These are phyloP conservation scores for Hyposoter didymator DNA, from an alignment of 2,888 invertebrate genomes.

Conservation along the genomic window DNA sequence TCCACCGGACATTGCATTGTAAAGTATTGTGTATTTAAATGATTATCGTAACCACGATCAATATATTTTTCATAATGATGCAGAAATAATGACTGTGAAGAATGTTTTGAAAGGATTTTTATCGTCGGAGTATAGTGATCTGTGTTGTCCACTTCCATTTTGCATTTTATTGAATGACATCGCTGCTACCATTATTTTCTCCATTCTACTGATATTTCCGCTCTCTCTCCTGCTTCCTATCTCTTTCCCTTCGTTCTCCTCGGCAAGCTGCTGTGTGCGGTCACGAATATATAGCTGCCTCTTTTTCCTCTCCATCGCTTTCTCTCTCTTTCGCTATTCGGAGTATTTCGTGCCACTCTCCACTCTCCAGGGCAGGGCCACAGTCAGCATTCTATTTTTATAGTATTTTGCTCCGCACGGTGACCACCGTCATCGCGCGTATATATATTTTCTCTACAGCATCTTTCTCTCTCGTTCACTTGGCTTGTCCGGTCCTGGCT, in stretches of 20 bases:
- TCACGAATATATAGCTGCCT: slow-evolving; percentile 48
- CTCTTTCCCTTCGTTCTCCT: slow-evolving; percentile 50
- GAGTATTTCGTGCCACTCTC: slow-evolving; percentile 65
- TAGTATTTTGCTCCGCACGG: slow-evolving; percentile 60
- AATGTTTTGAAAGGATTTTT: background rate
- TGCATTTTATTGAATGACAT: slow-evolving; percentile 38
- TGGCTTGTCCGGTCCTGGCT: slow-evolving; percentile 47
- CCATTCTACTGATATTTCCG: slow-evolving; percentile 60
- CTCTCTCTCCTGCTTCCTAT: slow-evolving; percentile 57
- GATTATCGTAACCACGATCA: slow-evolving; percentile 13
- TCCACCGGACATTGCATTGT: background rate
- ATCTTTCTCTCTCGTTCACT: slow-evolving; percentile 16
- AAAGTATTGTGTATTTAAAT: background rate
- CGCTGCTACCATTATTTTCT: slow-evolving; percentile 57
- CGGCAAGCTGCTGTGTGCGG: slow-evolving; percentile 29
- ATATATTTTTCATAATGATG: slow-evolving; percentile 8
- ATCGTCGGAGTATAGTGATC: background rate
- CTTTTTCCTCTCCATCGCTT: slow-evolving; percentile 31
- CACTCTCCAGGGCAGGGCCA: slow-evolving; percentile 60
- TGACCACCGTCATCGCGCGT: slow-evolving; percentile 19
- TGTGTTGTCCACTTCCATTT: slow-evolving; percentile 14
- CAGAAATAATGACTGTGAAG: background rate
- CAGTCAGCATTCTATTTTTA: slow-evolving; percentile 65
- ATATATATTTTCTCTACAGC: slow-evolving; percentile 31
- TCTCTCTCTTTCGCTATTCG: slow-evolving; percentile 58